Conservation (phyloP, 2,888 invertebrate species). For the Cinara cedri region DNA sequence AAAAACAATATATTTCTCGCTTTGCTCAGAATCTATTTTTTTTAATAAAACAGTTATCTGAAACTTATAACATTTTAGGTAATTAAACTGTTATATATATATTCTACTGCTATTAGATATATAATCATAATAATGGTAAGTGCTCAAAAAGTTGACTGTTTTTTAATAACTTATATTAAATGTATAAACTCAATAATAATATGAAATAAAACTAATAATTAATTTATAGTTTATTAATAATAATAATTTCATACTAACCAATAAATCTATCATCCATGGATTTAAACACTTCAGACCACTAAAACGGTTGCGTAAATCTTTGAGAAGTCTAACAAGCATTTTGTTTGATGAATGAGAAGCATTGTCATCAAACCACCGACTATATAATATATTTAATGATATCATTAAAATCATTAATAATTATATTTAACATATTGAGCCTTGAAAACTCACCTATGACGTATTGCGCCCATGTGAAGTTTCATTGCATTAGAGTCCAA, state of each 20-base stretch:
- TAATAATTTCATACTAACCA: slow-evolving; percentile 64
- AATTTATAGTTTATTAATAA: not conserved
- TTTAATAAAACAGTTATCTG: no score
- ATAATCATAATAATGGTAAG: no score
- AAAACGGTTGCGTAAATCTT: slow-evolving; percentile 89
- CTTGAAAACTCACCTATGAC: slow-evolving; percentile 70
- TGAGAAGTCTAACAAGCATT: slow-evolving; percentile 89
- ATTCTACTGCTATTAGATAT: not conserved
- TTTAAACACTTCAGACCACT: slow-evolving; percentile 88
- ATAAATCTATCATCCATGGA: slow-evolving; percentile 95
- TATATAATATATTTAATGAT: slow-evolving; percentile 59
- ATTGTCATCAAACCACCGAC: slow-evolving; percentile 98
- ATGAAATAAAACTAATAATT: no score
- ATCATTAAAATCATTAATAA: not conserved
- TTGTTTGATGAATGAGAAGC: slow-evolving; percentile 96
- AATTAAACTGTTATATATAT: no score
- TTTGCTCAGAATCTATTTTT: no score
- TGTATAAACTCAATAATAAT: no score
- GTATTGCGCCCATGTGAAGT: slow-evolving; percentile 89
- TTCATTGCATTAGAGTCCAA: slow-evolving; percentile 74
- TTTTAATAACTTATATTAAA: not conserved
- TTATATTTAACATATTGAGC: no score
- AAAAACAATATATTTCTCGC: no score
- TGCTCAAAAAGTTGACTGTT: no score
- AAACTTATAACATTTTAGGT: no score